phyloP scores from a whole-genome alignment of 2,888 invertebrate genomes.

The Arrhopalites spinosus region DNA sequence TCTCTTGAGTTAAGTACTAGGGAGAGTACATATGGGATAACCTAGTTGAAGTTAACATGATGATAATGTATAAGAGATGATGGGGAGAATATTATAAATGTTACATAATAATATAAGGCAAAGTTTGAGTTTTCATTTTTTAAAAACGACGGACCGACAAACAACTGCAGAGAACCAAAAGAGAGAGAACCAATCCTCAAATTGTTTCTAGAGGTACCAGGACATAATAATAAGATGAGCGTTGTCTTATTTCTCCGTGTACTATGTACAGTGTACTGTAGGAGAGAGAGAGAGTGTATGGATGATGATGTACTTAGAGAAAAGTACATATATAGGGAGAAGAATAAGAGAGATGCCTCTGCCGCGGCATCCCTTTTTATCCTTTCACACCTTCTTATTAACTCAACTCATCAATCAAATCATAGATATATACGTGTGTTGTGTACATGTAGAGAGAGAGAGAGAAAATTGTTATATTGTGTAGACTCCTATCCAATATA shows the following conservation, averaged over 20 bases:
- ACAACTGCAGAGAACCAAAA: neutral
- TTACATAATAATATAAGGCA: too few relatives aligned
- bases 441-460: too few relatives aligned
- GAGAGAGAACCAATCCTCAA: slow-evolving; percentile 13
- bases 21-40: too few relatives aligned
- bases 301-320: neutral
- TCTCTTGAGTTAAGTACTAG: too few relatives aligned
- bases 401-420: slow-evolving; percentile 38
- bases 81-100: too few relatives aligned
- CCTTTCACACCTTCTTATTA: slow-evolving; percentile 38
- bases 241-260: slow-evolving; percentile 21
- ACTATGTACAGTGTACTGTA: neutral
- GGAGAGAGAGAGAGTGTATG: slow-evolving; percentile 3
- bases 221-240: slow-evolving; percentile 9
- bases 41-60: too few relatives aligned
- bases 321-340: neutral
- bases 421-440: too few relatives aligned
- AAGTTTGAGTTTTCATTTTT: neutral
- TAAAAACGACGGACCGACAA: slow-evolving; percentile 8
- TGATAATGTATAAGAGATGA: too few relatives aligned
- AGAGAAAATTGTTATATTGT: too few relatives aligned
- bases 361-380: slow-evolving; percentile 35
- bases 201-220: slow-evolving; percentile 13
- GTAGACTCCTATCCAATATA: neutral
- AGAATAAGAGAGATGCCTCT: slow-evolving; percentile 8